A percentile compares a stretch with the other conserved stretches of the same genome.
Conservation (phyloP, 2,888 invertebrate genomes). For the Microctonus hyperodae region DNA sequence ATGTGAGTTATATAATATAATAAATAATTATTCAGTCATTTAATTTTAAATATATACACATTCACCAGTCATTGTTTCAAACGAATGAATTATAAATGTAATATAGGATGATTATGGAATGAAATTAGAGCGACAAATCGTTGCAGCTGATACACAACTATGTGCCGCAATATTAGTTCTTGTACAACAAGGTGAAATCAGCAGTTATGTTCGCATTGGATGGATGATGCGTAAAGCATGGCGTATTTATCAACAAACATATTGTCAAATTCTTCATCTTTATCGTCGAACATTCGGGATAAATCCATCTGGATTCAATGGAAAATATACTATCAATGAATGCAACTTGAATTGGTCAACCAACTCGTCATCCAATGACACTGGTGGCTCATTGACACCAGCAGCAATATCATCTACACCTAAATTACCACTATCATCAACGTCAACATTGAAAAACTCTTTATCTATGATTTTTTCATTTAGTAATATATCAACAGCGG, state of each 20-base stretch:
- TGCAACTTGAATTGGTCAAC: slow-evolving; percentile 38
- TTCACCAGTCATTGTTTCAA: too few relatives aligned
- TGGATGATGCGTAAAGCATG: slow-evolving; percentile 75
- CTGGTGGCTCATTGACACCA: background rate
- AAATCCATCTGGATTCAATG: slow-evolving; percentile 44
- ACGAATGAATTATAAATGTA: background rate
- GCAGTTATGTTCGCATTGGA: slow-evolving; percentile 71
- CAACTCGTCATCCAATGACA: slow-evolving; percentile 45
- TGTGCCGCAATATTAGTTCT: slow-evolving; percentile 72
- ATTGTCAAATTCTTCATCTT: slow-evolving; percentile 67
- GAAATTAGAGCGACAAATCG: slow-evolving; percentile 70
- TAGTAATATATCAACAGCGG: slow-evolving; percentile 55
- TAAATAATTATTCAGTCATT: background rate
- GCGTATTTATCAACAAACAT: slow-evolving; percentile 73
- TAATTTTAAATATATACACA: too few relatives aligned
- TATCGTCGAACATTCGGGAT: slow-evolving; percentile 65
- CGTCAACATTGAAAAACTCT: slow-evolving; percentile 51
- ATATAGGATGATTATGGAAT: slow-evolving; percentile 51
- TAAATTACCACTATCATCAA: slow-evolving; percentile 32
- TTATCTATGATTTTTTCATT: slow-evolving; percentile 60
- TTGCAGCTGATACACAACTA: slow-evolving; percentile 72
- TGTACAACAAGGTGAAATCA: slow-evolving; percentile 69
- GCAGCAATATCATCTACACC: slow-evolving; percentile 38
- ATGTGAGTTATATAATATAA: slow-evolving; percentile 39
- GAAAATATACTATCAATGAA: slow-evolving; percentile 31